Evolutionary conservation across 1,140 invertebrate species (phyloP).

Genomic region (Papilio machaon): DNA sequence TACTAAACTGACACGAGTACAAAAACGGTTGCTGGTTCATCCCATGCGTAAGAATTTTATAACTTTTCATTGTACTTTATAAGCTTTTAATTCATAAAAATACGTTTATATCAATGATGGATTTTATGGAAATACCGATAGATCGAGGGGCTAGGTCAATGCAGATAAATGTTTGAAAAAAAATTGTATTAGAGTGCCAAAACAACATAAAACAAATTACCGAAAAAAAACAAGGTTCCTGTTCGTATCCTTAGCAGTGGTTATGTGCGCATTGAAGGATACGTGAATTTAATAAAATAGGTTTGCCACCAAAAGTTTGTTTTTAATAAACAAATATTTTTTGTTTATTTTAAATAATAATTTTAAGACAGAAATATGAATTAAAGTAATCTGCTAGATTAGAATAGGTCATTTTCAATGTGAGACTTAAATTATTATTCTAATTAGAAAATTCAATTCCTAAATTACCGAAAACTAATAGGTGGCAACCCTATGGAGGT

Average conservation of each 20-base stretch:
- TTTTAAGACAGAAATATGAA: background rate
- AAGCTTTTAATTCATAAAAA: constrained; percentile 17
- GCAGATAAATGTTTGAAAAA: constrained; percentile 37
- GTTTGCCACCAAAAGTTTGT: constrained; percentile 14
- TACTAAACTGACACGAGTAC: too few species aligned
- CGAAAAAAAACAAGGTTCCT: background rate
- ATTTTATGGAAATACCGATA: constrained; percentile 34
- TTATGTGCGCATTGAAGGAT: constrained; percentile 27
- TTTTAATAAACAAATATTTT: background rate
- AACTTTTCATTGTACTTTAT: background rate
- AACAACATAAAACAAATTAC: constrained; percentile 15
- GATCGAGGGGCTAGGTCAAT: constrained; percentile 43
- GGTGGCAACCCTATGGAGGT: constrained; percentile 31
- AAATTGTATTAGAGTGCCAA: constrained; percentile 2
- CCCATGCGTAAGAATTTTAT: background rate
- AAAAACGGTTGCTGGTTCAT: background rate
- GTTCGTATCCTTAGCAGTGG: constrained; percentile 1
- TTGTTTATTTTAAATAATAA: background rate
- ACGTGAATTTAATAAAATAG: constrained; percentile 1
- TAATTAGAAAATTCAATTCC: background rate
- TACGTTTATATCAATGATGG: background rate
- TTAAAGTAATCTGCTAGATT: background rate
- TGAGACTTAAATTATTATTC: background rate
- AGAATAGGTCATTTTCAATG: background rate
- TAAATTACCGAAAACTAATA: background rate